Percentiles rank a stretch among this genome's conserved stretches.
Evolutionary conservation across 2,797 vertebrate species (phyloP).

Genomic region (Labeo calbasu): DNA sequence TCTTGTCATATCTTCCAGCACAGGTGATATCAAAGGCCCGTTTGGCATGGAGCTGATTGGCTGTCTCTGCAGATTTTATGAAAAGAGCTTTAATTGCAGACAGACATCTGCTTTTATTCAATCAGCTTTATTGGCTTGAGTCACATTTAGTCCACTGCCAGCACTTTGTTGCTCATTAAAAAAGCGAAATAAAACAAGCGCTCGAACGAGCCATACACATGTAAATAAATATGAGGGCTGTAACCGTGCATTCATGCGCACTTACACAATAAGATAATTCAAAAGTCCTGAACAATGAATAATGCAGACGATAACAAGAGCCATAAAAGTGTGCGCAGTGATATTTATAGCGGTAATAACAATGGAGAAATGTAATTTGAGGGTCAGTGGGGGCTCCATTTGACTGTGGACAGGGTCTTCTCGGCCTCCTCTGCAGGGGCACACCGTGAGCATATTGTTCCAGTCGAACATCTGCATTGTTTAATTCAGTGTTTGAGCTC

Average conservation of each 20-base stretch:
- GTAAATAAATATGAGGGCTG: slow-evolving; percentile 59
- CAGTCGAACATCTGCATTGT: slow-evolving; percentile 35
- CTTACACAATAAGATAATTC: slow-evolving; percentile 59
- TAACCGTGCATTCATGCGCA: slow-evolving; percentile 52
- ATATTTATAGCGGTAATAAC: slow-evolving; percentile 68
- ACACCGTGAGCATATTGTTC: slow-evolving; percentile 24
- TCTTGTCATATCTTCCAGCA: slow-evolving; percentile 66
- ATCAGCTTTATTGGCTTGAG: slow-evolving; percentile 74
- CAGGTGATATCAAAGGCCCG: slow-evolving; percentile 71
- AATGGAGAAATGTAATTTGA: slow-evolving; percentile 63
- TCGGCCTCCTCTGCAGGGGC: slow-evolving; percentile 54
- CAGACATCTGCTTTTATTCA: slow-evolving; percentile 78
- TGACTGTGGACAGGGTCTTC: slow-evolving; percentile 57
- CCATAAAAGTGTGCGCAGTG: slow-evolving; percentile 52
- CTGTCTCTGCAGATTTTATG: slow-evolving; percentile 67
- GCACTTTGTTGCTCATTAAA: slow-evolving; percentile 65
- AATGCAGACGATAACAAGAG: slow-evolving; percentile 59
- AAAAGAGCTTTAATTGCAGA: slow-evolving; percentile 69
- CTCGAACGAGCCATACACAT: slow-evolving; percentile 58
- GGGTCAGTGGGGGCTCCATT: slow-evolving; percentile 40
- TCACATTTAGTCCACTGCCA: slow-evolving; percentile 72
- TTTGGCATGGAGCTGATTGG: slow-evolving; percentile 46
- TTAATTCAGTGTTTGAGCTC: slow-evolving; percentile 32
- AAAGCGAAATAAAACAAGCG: slow-evolving; percentile 59
- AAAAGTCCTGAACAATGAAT: slow-evolving; percentile 61